phyloP scores from a whole-genome alignment of 2,113 vertebrate species.

The Phocoena phocoena region DNA sequence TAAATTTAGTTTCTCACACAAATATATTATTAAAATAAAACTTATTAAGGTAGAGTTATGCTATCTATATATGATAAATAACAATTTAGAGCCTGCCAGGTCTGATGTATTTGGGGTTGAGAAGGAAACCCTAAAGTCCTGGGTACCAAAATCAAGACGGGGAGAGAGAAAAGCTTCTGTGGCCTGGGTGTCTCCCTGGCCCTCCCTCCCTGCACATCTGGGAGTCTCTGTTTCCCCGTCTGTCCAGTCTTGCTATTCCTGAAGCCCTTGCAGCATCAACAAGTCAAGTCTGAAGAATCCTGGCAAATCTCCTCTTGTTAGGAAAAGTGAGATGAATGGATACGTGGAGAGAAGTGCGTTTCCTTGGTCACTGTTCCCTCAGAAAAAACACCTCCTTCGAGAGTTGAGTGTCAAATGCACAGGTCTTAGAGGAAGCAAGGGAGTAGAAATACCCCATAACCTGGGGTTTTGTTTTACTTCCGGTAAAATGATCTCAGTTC shows the following conservation, averaged over 20 bases:
- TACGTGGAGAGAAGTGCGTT: background rate
- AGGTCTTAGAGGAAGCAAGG: too few relatives aligned
- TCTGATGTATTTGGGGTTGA: background rate
- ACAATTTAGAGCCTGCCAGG: background rate
- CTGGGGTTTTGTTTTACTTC: background rate
- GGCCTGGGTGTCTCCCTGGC: background rate
- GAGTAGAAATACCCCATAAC: accelerated
- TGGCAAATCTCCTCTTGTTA: background rate
- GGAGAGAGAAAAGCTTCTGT: background rate
- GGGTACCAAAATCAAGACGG: accelerated
- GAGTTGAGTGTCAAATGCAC: background rate
- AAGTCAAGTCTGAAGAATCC: background rate
- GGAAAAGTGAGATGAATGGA: background rate
- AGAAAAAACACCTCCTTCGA: background rate
- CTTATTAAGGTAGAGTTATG: background rate
- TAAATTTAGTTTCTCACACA: background rate
- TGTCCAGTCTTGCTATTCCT: accelerated
- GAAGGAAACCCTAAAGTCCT: background rate
- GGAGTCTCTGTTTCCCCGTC: background rate
- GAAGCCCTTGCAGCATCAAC: accelerated
- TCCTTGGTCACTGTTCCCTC: background rate
- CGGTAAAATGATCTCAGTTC: accelerated
- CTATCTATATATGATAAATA: accelerated
- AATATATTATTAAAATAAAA: background rate
- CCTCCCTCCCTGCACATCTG: accelerated